Evolutionary conservation across 2,113 vertebrate species (phyloP).

Genomic region (Alouatta palliata): DNA sequence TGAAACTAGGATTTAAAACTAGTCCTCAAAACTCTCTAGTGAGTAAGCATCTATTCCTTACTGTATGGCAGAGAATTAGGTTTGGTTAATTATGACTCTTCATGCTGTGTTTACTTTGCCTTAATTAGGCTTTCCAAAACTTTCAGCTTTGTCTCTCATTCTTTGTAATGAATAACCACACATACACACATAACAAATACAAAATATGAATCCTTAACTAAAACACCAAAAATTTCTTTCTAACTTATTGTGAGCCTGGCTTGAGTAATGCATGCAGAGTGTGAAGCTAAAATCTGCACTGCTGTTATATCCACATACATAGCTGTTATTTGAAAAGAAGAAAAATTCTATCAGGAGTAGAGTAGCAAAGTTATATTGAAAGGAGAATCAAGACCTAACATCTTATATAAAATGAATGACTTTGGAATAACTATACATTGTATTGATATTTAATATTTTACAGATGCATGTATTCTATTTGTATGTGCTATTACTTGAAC

Average conservation of each 20-base stretch:
- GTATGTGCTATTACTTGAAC: conserved; percentile 45
- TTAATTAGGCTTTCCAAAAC: not conserved
- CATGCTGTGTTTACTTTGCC: not conserved
- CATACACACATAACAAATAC: not conserved
- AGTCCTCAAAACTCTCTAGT: not conserved
- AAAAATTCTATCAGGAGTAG: conserved; percentile 17
- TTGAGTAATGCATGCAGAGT: not conserved
- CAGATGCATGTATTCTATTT: conserved; percentile 59
- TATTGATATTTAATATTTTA: conserved; percentile 69
- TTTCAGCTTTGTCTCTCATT: not conserved
- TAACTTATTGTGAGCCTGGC: not conserved
- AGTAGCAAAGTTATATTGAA: conserved; percentile 54
- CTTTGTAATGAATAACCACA: not conserved
- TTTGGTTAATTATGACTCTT: not conserved
- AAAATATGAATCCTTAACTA: not conserved
- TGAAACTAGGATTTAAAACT: not conserved
- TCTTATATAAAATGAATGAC: conserved; percentile 69
- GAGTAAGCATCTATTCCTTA: not conserved
- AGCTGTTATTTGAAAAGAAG: not conserved
- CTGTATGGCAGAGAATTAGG: not conserved
- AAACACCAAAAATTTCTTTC: not conserved
- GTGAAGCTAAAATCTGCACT: not conserved
- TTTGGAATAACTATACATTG: conserved; percentile 47
- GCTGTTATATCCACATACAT: not conserved
- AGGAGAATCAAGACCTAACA: conserved; percentile 28